A percentile compares a stretch with the other conserved stretches of the same genome.
Evolutionary conservation across 2,888 invertebrate species (phyloP).

Genomic region (Meiosimyza decipiens): DNA sequence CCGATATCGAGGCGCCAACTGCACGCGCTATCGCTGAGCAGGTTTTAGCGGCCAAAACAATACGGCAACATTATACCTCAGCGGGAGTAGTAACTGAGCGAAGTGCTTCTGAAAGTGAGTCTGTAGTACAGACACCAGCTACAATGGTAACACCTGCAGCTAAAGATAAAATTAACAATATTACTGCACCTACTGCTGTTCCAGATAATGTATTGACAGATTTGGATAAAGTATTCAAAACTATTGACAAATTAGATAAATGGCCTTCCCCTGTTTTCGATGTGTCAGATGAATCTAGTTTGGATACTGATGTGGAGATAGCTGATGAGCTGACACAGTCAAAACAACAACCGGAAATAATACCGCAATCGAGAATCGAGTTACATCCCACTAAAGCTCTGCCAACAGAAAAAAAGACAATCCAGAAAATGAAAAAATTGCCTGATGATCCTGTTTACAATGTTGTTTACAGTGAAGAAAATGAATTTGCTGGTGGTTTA

Average conservation of each 20-base stretch:
- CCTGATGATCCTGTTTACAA: slow-evolving; percentile 35
- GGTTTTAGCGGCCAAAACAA: slow-evolving; percentile 45
- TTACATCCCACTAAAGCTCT: background rate
- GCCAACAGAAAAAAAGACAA: background rate
- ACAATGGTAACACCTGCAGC: background rate
- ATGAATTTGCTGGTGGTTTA: slow-evolving; percentile 41
- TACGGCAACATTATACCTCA: background rate
- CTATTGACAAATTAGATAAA: slow-evolving; percentile 47
- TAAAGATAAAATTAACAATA: background rate
- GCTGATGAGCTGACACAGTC: background rate
- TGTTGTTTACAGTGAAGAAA: slow-evolving; percentile 45
- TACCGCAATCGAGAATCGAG: too few relatives aligned
- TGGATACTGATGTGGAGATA: slow-evolving; percentile 36
- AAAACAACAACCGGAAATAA: background rate
- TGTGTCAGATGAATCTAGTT: slow-evolving; percentile 36
- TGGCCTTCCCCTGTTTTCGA: background rate
- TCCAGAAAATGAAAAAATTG: slow-evolving; percentile 8
- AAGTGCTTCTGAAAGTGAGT: background rate
- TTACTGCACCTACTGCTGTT: slow-evolving; percentile 35
- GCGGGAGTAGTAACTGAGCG: background rate
- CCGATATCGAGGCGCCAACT: slow-evolving; percentile 50
- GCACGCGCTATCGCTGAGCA: slow-evolving; percentile 62
- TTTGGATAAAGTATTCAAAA: slow-evolving; percentile 46
- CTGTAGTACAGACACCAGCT: slow-evolving; percentile 37
- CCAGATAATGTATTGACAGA: slow-evolving; percentile 40